These are phyloP conservation scores for Falco columbarius DNA, from an alignment of 2,797 vertebrate species.

Conservation along the genomic window DNA sequence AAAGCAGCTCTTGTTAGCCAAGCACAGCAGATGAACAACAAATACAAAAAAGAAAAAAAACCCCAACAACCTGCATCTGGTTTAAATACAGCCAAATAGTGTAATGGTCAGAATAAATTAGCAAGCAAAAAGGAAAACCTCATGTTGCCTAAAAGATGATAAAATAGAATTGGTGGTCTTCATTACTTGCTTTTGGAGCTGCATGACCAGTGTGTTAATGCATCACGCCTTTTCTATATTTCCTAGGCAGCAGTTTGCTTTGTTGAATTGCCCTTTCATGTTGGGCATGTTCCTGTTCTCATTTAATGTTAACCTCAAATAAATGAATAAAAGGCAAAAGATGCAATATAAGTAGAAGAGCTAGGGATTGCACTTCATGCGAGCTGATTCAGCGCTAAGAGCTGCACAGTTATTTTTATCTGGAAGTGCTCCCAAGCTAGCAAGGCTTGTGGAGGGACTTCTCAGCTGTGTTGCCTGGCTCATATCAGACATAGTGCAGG, in stretches of 20 bases:
- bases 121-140: neutral
- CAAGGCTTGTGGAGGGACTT: neutral
- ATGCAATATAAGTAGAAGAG: neutral
- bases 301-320: neutral
- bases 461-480: neutral
- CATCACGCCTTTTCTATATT: neutral
- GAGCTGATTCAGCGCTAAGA: neutral
- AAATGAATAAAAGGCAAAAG: neutral
- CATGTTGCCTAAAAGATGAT: slow-evolving; percentile 11
- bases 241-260: neutral
- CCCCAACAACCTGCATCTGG: slow-evolving; percentile 6
- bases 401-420: neutral
- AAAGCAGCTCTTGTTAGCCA: slow-evolving; percentile 15
- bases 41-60: neutral
- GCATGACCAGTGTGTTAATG: neutral
- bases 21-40: neutral
- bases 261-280: neutral
- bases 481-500: rapidly evolving
- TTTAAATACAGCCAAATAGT: slow-evolving; percentile 42
- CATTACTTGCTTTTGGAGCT: neutral
- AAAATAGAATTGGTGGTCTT: slow-evolving; percentile 8
- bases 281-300: neutral
- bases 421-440: neutral
- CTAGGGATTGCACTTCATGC: neutral
- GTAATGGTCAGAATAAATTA: slow-evolving; percentile 37